These are phyloP conservation scores for Otus sunia DNA, from an alignment of 2,113 vertebrate genomes.

Conservation along the genomic window DNA sequence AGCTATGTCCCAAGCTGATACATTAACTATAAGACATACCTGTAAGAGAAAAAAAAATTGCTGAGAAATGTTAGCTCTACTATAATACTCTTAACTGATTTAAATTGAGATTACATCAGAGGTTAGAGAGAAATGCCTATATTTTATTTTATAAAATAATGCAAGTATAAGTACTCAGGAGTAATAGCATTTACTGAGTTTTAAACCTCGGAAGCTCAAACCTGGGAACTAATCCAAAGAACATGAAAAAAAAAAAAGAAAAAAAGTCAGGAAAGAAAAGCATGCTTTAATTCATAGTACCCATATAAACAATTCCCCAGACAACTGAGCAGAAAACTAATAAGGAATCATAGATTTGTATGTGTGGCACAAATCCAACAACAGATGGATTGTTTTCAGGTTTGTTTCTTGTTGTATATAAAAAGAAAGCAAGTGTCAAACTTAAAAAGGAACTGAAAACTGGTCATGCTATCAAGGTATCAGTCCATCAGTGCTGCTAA, in stretches of 20 bases:
- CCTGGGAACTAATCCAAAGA: neutral
- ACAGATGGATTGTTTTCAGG: neutral
- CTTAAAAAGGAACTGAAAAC: neutral
- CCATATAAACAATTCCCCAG: neutral
- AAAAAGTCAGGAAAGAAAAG: neutral
- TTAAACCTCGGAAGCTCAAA: neutral
- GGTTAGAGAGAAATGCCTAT: neutral
- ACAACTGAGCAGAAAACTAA: neutral
- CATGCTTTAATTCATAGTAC: neutral
- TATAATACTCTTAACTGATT: neutral
- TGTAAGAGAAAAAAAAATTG: neutral
- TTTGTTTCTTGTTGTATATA: neutral
- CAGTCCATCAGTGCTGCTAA: neutral
- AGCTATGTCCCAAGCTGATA: neutral
- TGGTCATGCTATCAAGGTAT: neutral
- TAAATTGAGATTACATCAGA: neutral
- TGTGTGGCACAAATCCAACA: neutral
- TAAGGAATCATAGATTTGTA: neutral
- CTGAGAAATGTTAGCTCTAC: neutral
- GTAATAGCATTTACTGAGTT: neutral
- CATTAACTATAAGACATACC: neutral
- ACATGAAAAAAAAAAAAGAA: neutral
- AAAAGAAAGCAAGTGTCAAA: neutral
- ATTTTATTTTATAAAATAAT: neutral
- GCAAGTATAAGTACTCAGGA: neutral